phyloP scores from a whole-genome alignment of 2,113 vertebrate species.

The Ptychochromis oligacanthus region DNA sequence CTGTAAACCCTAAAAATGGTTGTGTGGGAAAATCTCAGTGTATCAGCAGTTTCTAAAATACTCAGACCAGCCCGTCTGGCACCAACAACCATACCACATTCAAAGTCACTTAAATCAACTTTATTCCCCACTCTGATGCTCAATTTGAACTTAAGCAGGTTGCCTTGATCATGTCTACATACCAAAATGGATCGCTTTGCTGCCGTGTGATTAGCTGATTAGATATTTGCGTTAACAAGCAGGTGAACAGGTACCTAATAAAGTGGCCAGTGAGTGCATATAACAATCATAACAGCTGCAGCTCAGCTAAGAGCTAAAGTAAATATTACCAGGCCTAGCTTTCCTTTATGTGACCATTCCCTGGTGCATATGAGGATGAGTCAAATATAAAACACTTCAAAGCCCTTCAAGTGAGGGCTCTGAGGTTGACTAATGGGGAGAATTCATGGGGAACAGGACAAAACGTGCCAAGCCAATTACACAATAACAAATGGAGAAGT shows the following conservation, averaged over 20 bases:
- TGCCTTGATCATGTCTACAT: not conserved
- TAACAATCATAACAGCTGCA: not conserved
- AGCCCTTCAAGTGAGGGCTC: not conserved
- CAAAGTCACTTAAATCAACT: no score
- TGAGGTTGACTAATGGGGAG: constrained; percentile 42
- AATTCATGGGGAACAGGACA: constrained; percentile 36
- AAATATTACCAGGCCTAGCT: not conserved
- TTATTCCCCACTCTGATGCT: not conserved
- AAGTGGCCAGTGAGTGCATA: not conserved
- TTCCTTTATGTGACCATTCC: not conserved
- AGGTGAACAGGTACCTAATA: not conserved
- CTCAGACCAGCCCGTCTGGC: no score
- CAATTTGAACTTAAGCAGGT: not conserved
- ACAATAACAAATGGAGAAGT: constrained; percentile 71
- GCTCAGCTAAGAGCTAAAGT: not conserved
- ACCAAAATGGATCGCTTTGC: not conserved
- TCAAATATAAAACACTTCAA: constrained; percentile 20
- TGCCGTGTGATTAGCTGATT: not conserved
- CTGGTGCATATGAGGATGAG: not conserved
- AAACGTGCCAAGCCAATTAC: constrained; percentile 64
- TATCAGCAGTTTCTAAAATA: no score
- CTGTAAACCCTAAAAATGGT: no score
- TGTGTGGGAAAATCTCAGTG: no score
- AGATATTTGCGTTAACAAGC: not conserved
- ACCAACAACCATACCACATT: no score